Evolutionary conservation across 2,888 invertebrate species (phyloP).

Genomic region (Stomorhina lunata): DNA sequence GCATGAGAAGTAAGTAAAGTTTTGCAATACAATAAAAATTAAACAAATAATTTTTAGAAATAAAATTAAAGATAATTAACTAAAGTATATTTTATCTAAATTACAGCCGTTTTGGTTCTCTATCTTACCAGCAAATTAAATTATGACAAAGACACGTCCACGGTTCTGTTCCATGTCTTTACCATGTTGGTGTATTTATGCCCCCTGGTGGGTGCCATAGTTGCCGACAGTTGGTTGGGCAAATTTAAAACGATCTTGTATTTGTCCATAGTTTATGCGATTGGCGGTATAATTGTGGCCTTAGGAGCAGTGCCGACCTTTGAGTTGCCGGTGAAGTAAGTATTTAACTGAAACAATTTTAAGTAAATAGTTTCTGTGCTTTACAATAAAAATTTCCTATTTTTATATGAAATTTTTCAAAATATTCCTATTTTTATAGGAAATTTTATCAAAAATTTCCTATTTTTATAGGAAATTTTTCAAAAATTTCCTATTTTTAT

Average conservation of each 20-base stretch:
- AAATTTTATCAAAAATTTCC: no score
- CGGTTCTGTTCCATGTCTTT: conserved; percentile 93
- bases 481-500: no score
- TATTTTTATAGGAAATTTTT: no score
- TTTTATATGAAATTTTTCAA: no score
- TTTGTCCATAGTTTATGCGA: conserved; percentile 91
- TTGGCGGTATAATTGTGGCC: conserved; percentile 90
- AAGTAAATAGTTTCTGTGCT: no score
- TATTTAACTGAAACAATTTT: no score
- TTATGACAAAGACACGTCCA: conserved; percentile 87
- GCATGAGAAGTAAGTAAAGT: conserved; percentile 91
- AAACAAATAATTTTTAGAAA: conserved; percentile 9
- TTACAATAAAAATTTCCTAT: no score
- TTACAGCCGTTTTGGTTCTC: conserved; percentile 93
- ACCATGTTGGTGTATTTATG: conserved; percentile 88
- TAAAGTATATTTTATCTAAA: conserved; percentile 1
- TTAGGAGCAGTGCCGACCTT: conserved; percentile 84
- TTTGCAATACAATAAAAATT: not conserved
- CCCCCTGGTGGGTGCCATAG: conserved; percentile 89
- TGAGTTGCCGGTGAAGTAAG: conserved; percentile 82
- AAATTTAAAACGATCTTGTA: conserved; percentile 92
- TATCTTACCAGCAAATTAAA: conserved; percentile 90
- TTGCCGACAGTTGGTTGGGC: conserved; percentile 95
- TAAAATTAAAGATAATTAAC: not conserved
- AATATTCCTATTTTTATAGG: no score